Evolutionary conservation across 2,797 vertebrate genomes (phyloP), one percentile per base, ranked within the genome.

Genomic region (Calcarius lapponicus): DNA sequence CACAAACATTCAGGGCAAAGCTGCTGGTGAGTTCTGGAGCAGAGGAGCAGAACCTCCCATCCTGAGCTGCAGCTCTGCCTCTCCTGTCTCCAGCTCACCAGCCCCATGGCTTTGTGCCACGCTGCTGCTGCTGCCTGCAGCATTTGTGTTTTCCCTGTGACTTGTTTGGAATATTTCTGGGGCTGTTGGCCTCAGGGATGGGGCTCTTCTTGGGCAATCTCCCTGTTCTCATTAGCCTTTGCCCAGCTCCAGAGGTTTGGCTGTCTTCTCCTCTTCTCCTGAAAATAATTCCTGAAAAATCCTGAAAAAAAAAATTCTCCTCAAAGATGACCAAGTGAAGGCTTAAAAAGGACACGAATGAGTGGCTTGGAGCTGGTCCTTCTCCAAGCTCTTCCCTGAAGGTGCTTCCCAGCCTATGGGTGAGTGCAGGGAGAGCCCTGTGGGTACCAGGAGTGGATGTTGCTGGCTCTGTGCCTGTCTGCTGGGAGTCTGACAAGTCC

Each of bases 161-260:
- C 86, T 76, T 36, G 34, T 91, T 4, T 86, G 84, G 86, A 75
- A 70, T 73, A 32, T 91, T 93, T 90, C 51, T 79, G 79, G 86
- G 57, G 45, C 86, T 92, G 43, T 40, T 93, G 70, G 67, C 76
- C n/a, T 57, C 53, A 74, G 47, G 34, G 86, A 66, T 57, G 86
- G 24, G 81, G 65, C 17, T 36, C 54, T 70, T 87, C 80, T 40
- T 4, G 0, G 58, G 17, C 50, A 61, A 3, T 54, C 51, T 60
- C 65, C 45, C 1, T 56, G 54, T 56, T 56, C 32, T 56, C 48
- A n/a, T 69, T 17, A 74, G 17, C 28, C n/a, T 36, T 62, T 57
- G 16, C 36, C 26, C 31, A 7, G 29, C 25, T 64, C 38, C 0
- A 0, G 53, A 50, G 29, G 4, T 42, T 28, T 70, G 56, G 34